Evolutionary conservation across 2,888 invertebrate genomes (phyloP).

Genomic region (Melanargia galathea): DNA sequence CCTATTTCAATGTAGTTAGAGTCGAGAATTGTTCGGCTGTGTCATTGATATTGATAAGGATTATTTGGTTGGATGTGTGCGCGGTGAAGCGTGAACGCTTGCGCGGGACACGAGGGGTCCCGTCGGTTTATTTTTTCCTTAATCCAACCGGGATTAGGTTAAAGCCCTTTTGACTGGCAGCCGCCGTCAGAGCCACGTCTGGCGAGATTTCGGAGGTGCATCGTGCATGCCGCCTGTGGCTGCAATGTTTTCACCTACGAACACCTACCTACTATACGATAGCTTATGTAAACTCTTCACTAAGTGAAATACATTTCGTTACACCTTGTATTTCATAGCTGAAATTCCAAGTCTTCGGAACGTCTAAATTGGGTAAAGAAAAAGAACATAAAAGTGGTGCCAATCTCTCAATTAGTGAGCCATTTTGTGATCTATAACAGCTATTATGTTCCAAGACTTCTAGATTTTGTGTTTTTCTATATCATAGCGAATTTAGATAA

Average conservation of each 20-base stretch:
- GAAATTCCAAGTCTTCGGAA: no score
- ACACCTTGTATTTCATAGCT: no score
- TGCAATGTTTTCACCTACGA: constrained; percentile 44
- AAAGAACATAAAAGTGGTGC: no score
- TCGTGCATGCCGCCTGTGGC: constrained; percentile 47
- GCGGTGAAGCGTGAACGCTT: constrained; percentile 77
- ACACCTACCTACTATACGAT: not conserved
- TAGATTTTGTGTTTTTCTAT: no score
- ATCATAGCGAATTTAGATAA: no score
- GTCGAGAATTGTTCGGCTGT: constrained; percentile 39
- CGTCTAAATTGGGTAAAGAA: no score
- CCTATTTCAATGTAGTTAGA: constrained; percentile 35
- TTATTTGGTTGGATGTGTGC: constrained; percentile 43
- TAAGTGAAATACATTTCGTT: no score
- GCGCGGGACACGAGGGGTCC: constrained; percentile 73
- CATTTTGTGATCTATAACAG: no score
- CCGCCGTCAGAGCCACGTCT: constrained; percentile 75
- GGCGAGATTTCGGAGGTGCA: constrained; percentile 51
- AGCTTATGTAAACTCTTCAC: no score
- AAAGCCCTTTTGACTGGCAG: constrained; percentile 81
- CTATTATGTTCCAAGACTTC: no score
- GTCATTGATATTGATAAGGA: constrained; percentile 26
- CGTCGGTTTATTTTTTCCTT: constrained; percentile 76
- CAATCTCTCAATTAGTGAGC: no score
- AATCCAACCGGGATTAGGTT: constrained; percentile 80